Evolutionary conservation across 2,797 vertebrate genomes (phyloP).

Genomic region (Macropodus opercularis): DNA sequence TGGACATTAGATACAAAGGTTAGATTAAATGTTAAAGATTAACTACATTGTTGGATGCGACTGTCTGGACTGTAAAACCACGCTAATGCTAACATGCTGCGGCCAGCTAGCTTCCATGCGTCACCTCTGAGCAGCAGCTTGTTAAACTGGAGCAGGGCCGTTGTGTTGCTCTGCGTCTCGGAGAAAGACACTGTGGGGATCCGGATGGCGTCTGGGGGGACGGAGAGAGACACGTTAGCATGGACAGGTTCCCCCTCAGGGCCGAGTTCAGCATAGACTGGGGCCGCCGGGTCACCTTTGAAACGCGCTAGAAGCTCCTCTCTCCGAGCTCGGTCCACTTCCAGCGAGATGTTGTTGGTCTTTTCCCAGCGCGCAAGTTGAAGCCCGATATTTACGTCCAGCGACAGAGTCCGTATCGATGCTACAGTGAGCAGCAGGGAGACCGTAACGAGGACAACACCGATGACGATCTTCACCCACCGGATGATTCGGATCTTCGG

Average conservation of each 20-base stretch:
- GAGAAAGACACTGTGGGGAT: constrained; percentile 91
- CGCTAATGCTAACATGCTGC: no score
- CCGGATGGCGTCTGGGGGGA: constrained; percentile 84
- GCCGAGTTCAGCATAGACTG: no score
- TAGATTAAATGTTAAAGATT: no score
- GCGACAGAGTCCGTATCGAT: constrained; percentile 69
- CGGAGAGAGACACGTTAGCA: not conserved
- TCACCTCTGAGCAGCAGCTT: constrained; percentile 85
- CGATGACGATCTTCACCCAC: constrained; percentile 59
- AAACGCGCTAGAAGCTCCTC: constrained; percentile 77
- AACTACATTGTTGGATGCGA: no score
- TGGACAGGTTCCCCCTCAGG: no score
- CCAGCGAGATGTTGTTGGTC: constrained; percentile 57
- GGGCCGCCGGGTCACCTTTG: constrained; percentile 86
- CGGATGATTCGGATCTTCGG: constrained; percentile 29
- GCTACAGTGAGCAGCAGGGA: constrained; percentile 58
- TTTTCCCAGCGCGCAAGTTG: constrained; percentile 78
- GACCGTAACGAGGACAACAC: constrained; percentile 28
- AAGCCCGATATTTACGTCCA: constrained; percentile 77
- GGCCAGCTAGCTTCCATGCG: no score
- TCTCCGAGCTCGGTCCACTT: constrained; percentile 66
- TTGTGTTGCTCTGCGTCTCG: constrained; percentile 79
- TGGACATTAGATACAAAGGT: no score
- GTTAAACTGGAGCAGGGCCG: constrained; percentile 86
- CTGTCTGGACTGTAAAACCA: no score